Base-by-base conservation (phyloP, 2,888 invertebrate species). In the Rambutsinella grinnellia region DNA sequence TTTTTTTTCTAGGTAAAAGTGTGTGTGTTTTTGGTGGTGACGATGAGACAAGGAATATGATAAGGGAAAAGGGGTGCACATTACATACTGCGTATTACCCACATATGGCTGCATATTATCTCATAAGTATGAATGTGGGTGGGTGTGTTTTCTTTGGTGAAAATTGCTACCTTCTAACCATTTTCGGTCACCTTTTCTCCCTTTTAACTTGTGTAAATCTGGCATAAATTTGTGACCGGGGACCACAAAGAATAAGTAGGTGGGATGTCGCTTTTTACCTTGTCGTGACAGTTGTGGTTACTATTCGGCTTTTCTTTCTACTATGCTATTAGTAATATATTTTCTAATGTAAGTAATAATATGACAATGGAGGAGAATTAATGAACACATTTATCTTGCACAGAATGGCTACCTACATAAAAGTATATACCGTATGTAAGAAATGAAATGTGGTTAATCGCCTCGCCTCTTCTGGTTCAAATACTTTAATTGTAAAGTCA, bases 191-290 rank as follows among this genome's bases (percentile, higher is more conserved):
- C 68, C 60, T 56, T 67, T 68, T 60, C 24, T 36, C 6, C 36
- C 26, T 19, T 57, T 47, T 19, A 26, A 44, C 44, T 56, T 27
- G 54, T 66, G 66, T 66, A 60, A 68, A 60, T 68, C 68, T 68
- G 53, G 44, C 10, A 19, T 53, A 68, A 67, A 68, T 60, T 68
- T 68, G 68, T 68, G 68, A 60, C 58, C 36, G 49, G 60, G 68
- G 60, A 68, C 60, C 53, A 53, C 44, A 28, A 58, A 21, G 24
- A 27, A 54, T 21, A 65, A 23, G 46, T 23, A 2, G 17, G 47
- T 61, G 2, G 46, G 46, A 23, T 36, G 36, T 36, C 36, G 60
- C 28, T n/a, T 57, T 1, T 28, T 49, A 61, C 46, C 26, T 47
- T 24, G 47, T 47, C 26, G 61, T 47, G 61, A 47, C 47, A 26